These are phyloP conservation scores for Acanthaster planci DNA, from an alignment of 35 echinoderm and acorn worm species.

Conservation along the genomic window DNA sequence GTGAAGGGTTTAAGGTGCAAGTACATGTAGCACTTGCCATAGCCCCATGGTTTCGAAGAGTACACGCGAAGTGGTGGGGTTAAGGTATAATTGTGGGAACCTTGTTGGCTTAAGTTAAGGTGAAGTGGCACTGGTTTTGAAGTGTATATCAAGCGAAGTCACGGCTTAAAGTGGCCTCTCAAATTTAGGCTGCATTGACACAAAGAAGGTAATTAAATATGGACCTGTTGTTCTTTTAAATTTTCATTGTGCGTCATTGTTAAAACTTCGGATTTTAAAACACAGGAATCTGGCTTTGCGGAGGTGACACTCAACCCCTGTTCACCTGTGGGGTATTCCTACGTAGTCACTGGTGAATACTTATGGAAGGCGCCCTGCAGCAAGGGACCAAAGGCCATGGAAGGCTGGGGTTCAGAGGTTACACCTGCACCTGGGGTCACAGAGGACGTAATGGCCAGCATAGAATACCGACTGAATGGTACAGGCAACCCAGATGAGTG, in stretches of 20 bases:
- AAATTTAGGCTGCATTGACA: too few relatives aligned
- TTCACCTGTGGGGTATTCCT: slow-evolving; percentile 16
- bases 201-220: too few relatives aligned
- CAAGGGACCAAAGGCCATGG: not conserved
- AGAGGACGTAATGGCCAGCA: not conserved
- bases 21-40: too few relatives aligned
- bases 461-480: not conserved
- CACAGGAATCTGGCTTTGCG: slow-evolving; percentile 17
- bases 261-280: not conserved
- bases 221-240: not conserved
- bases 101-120: too few relatives aligned
- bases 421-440: not conserved
- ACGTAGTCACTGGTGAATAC: slow-evolving; percentile 19
- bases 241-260: not conserved
- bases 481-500: slow-evolving; percentile 17
- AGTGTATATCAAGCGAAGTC: too few relatives aligned
- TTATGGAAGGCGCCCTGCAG: slow-evolving; percentile 49
- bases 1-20: slow-evolving; percentile 34
- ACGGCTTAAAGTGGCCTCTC: too few relatives aligned
- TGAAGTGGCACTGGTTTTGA: too few relatives aligned
- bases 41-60: too few relatives aligned
- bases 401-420: slow-evolving; percentile 38
- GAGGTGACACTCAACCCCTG: slow-evolving; percentile 39
- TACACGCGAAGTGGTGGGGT: too few relatives aligned
- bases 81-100: too few relatives aligned